phyloP scores from a whole-genome alignment of 2,888 invertebrate genomes.

The Nipponacmea schrenckii region DNA sequence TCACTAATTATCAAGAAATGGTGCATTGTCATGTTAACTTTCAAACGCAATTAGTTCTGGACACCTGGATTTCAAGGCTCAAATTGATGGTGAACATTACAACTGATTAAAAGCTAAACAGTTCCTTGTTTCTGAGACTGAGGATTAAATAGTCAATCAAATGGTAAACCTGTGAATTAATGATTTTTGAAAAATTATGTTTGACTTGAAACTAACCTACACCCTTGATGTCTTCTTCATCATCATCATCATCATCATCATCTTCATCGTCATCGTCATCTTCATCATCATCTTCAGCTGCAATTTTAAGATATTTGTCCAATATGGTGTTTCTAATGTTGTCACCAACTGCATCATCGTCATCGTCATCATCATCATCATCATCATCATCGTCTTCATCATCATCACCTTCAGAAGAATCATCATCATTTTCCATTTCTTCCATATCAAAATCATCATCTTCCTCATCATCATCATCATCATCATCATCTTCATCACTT shows the following conservation, averaged over 20 bases:
- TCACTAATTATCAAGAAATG: too few species aligned
- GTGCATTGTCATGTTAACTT: too few species aligned
- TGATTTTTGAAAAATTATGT: too few species aligned
- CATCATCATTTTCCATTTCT: constrained; percentile 9
- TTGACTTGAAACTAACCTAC: too few species aligned
- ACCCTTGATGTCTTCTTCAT: constrained; percentile 21
- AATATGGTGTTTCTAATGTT: neutral
- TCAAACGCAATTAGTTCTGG: too few species aligned
- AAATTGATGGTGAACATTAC: too few species aligned
- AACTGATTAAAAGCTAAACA: too few species aligned
- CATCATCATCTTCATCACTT: neutral
- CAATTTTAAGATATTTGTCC: neutral
- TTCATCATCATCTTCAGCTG: neutral
- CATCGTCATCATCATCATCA: constrained; percentile 18
- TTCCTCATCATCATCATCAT: neutral
- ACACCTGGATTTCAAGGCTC: too few species aligned
- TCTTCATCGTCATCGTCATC: constrained; percentile 19
- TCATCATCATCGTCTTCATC: constrained; percentile 18
- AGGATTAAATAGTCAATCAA: too few species aligned
- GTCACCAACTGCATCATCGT: constrained; percentile 11
- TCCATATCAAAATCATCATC: neutral
- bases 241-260: constrained; percentile 23
- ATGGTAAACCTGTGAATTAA: too few species aligned
- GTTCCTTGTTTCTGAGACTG: too few species aligned
- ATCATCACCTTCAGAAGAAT: constrained; percentile 1